Base-by-base conservation (phyloP, 2,888 invertebrate species). In the Zygothrica quintamaculata region DNA sequence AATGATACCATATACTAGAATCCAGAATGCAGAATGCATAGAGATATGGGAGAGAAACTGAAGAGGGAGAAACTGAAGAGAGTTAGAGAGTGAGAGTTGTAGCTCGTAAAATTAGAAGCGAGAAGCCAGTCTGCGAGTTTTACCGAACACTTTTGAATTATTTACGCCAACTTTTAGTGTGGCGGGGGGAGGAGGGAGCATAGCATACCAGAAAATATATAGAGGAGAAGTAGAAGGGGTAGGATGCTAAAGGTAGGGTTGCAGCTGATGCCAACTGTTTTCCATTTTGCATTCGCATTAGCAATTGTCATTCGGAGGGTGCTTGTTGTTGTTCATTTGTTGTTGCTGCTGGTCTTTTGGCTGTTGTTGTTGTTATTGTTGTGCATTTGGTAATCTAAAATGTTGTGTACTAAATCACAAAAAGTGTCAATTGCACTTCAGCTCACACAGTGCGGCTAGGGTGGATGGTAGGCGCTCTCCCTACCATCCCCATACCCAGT, bases 381-480 rank as follows among this genome's bases (percentile, higher is more conserved):
- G 62, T 64, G 68, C 65, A 68, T 76, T 72, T 73, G 59, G 76
- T 68, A 75, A 82, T 67, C 79, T 61, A 60, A 70, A 77, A 77
- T 78, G 79, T 75, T 75, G 65, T 46, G 59, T 57, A 76, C 74
- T 74, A 80, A 84, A 80, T 84, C 81, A 80, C 84, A 80, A 74
- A 77, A 80, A 77, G 84, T 72, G 80, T 84, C 79, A 77, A 80
- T 80, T 80, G 79, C 84, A 84, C 65, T 79, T 68, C 64, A 75
- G 60, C 43, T 48, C 25, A 22, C 57, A 44, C 55, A 13, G 37
- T 18, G 50, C 25, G 25, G 36, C 29, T n/a, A n/a, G n/a, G n/a
- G n/a, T n/a, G n/a, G n/a, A n/a, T n/a, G n/a, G n/a, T n/a, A n/a
- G n/a, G n/a, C n/a, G n/a, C n/a, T n/a, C n/a, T n/a, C n/a, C n/a